phyloP scores from a whole-genome alignment of 2,797 vertebrate genomes.

The Chiloscyllium punctatum region DNA sequence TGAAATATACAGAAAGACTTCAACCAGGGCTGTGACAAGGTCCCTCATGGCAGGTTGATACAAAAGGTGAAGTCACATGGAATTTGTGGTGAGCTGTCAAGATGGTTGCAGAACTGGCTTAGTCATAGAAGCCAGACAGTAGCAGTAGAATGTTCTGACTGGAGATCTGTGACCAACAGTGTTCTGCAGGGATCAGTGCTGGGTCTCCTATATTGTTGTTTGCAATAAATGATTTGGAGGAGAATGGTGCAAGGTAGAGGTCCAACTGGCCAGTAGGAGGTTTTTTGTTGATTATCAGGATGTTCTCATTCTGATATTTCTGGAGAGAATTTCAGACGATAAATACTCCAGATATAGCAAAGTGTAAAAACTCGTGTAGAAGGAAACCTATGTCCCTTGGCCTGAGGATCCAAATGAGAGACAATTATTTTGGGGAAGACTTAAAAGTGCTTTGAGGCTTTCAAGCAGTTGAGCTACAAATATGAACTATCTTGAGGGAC shows the following conservation, averaged over 20 bases:
- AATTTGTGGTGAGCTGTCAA: no score
- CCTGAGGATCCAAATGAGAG: conserved; percentile 60
- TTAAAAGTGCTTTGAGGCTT: conserved; percentile 56
- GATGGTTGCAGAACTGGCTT: no score
- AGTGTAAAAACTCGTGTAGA: conserved; percentile 77
- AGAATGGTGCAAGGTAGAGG: conserved; percentile 81
- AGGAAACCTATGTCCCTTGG: conserved; percentile 78
- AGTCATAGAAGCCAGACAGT: no score
- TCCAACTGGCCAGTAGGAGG: conserved; percentile 76
- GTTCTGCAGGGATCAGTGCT: no score
- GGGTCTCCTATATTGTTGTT: conserved; percentile 50
- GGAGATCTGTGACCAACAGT: no score
- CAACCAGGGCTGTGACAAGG: no score
- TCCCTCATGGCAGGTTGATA: no score
- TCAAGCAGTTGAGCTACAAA: no score
- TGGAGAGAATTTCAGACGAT: conserved; percentile 65
- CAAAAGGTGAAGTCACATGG: no score
- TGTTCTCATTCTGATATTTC: conserved; percentile 70
- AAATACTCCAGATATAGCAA: conserved; percentile 70
- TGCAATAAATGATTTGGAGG: conserved; percentile 72
- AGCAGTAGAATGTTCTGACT: no score
- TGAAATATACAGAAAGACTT: no score
- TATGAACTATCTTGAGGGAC: no score
- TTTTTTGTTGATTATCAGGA: conserved; percentile 77
- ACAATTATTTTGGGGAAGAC: conserved; percentile 70